These are phyloP conservation scores for Caligus rogercresseyi DNA, from an alignment of 1,140 invertebrate species.

Conservation along the genomic window DNA sequence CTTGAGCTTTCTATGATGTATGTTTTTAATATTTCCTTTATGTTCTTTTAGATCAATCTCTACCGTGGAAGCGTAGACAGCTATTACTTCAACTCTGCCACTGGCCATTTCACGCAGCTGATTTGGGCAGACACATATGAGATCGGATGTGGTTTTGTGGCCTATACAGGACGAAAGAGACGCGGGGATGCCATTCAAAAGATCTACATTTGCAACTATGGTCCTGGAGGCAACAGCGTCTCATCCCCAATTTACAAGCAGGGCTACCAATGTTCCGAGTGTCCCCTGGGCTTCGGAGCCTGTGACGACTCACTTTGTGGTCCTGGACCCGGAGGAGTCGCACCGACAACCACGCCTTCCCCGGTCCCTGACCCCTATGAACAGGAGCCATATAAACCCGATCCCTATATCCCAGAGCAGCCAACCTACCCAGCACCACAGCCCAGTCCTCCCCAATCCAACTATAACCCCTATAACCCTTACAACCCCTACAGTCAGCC, in stretches of 20 bases:
- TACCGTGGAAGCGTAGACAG: not conserved
- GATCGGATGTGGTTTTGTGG: conserved; percentile 23
- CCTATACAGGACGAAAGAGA: not conserved
- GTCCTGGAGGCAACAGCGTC: conserved; percentile 22
- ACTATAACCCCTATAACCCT: too few relatives aligned
- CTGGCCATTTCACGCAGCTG: conserved; percentile 25
- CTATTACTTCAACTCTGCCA: conserved; percentile 18
- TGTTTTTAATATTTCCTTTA: too few relatives aligned
- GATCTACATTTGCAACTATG: conserved; percentile 24
- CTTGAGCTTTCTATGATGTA: too few relatives aligned
- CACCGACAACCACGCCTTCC: too few relatives aligned
- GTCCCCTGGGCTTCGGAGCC: conserved; percentile 18
- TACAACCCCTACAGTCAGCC: too few relatives aligned
- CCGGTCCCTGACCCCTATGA: too few relatives aligned
- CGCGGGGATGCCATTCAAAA: not conserved
- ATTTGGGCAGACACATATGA: conserved; percentile 23
- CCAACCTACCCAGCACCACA: too few relatives aligned
- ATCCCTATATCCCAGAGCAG: too few relatives aligned
- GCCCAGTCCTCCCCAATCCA: too few relatives aligned
- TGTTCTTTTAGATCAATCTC: too few relatives aligned
- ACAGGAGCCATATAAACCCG: too few relatives aligned
- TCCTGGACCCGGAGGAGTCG: not conserved
- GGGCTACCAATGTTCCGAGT: conserved; percentile 20
- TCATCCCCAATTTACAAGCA: conserved; percentile 11
- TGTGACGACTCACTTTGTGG: not conserved